phyloP scores from a whole-genome alignment of 2,797 vertebrate species.

The Delichon dasypus region DNA sequence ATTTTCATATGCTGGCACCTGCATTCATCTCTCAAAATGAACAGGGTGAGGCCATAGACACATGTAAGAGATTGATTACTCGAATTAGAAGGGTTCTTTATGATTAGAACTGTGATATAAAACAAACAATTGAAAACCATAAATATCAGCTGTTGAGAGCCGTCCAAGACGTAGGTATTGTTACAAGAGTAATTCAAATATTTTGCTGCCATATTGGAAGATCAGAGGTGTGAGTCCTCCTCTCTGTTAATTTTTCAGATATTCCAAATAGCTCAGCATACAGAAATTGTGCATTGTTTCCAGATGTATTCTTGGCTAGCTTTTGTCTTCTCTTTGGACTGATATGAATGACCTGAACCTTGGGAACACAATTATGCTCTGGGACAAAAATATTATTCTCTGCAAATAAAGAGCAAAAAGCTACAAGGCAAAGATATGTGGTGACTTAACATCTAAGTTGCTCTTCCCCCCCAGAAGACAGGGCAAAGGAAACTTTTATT shows the following conservation, averaged over 20 bases:
- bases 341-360: slow-evolving; percentile 26
- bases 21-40: not conserved
- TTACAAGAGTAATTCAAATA: not conserved
- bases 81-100: not conserved
- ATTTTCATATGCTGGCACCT: slow-evolving; percentile 20
- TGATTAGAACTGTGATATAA: not conserved
- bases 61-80: not conserved
- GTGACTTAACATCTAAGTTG: not conserved
- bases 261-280: not conserved
- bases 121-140: not conserved
- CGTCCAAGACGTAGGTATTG: not conserved
- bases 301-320: slow-evolving; percentile 64
- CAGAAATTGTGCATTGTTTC: slow-evolving; percentile 46
- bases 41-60: not conserved
- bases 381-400: slow-evolving; percentile 36
- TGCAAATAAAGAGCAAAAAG: slow-evolving; percentile 14
- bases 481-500: not conserved
- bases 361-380: not conserved
- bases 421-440: slow-evolving; percentile 10
- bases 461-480: not conserved
- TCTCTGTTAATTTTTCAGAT: slow-evolving; percentile 1
- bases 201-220: not conserved
- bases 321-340: slow-evolving; percentile 41
- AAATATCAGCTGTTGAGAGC: not conserved
- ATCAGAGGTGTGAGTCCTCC: not conserved